phyloP scores from a whole-genome alignment of 2,888 invertebrate genomes.

The Scaeva pyrastri region DNA sequence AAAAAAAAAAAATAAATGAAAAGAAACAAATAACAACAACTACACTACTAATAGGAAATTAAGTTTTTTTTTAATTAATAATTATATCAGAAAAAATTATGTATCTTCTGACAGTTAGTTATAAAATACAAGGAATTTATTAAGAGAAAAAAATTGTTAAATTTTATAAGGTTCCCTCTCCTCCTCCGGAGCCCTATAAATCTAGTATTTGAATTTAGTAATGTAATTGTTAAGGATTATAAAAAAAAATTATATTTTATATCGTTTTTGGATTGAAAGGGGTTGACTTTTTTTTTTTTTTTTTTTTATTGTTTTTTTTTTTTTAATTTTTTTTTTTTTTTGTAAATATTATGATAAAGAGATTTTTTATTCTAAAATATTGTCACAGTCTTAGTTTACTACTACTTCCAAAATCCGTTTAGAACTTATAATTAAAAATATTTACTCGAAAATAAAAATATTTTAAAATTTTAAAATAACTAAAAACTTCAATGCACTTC shows the following conservation, averaged over 20 bases:
- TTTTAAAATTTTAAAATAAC: too few relatives aligned
- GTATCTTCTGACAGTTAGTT: conserved; percentile 4
- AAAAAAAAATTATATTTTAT: background rate
- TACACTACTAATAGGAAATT: conserved; percentile 1
- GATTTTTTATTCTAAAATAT: background rate
- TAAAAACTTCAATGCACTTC: too few relatives aligned
- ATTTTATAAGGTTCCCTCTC: background rate
- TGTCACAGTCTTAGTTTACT: background rate
- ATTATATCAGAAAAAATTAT: background rate
- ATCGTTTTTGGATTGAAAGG: background rate
- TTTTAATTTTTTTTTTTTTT: background rate
- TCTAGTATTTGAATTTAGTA: background rate
- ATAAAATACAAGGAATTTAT: too few relatives aligned
- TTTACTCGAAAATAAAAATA: too few relatives aligned
- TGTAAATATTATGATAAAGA: background rate
- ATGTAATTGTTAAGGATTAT: background rate
- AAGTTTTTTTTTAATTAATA: too few relatives aligned
- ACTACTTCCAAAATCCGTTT: too few relatives aligned
- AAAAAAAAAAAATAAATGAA: background rate
- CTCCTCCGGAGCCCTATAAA: background rate
- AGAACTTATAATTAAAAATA: too few relatives aligned
- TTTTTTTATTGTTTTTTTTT: background rate
- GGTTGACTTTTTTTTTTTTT: background rate
- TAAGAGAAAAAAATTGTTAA: background rate
- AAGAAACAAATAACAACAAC: background rate